Evolutionary conservation across 2,888 invertebrate genomes (phyloP), one percentile per base, ranked within the genome.

Genomic region (Nomada goodeniana): DNA sequence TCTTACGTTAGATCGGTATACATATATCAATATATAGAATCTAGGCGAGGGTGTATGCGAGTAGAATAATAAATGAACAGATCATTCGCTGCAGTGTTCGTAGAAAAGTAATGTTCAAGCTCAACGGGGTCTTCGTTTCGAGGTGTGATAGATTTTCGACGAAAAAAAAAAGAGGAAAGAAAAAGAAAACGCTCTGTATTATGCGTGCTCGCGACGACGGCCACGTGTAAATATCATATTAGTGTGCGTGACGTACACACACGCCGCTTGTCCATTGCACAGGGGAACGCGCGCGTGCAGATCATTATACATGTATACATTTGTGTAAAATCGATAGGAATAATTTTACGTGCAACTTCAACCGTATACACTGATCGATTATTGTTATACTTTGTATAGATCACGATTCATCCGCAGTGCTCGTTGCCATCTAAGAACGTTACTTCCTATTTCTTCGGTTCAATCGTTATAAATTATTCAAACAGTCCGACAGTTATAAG

Each of bases 261-360:
- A 52, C 50, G 29, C 55, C 57, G 71, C 59, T 64, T 63, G 82
- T 74, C 70, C 74, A 71, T 60, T 73, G 72, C 47, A 52, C 61
- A 69, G 55, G 52, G 52, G 63, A 63, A 65, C 26, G 63, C 23
- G 67, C 52, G 70, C 29, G 70, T 72, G 59, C 47, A 55, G 61
- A 82, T 68, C 77, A 81, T 36, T 36, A 5, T 36, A 36, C 55
- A 61, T 76, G 74, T 76, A 70, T 60, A 75, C 80, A 70, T 74
- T 63, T 79, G 60, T 82, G 47, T 65, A 77, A 77, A 76, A 80
- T 55, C 68, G 36, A 36, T 82, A 84, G 72, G 63, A 53, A 78
- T 70, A 47, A 36, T 80, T 80, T 68, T 68, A 76, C 57, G 65
- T 83, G 75, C 79, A 81, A 65, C 67, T 67, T 65, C 67, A 59